Evolutionary conservation across 92 coral and sea anemone species (phyloP).

Genomic region (Porites lobata): DNA sequence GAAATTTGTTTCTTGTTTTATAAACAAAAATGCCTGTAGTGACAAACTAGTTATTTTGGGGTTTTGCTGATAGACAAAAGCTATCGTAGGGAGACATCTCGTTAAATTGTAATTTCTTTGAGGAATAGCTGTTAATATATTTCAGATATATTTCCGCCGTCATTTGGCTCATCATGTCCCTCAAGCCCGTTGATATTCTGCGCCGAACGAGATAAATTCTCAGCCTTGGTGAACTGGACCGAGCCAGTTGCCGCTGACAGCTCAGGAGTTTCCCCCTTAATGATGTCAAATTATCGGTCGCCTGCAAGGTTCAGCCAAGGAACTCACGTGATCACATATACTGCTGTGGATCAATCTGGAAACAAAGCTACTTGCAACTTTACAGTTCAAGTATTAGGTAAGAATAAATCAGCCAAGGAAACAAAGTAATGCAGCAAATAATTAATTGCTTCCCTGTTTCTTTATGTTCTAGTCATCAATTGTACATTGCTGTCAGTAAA

Average conservation of each 20-base stretch:
- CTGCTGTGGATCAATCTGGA: constrained; percentile 64
- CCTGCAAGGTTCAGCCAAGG: constrained; percentile 46
- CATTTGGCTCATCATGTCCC: constrained; percentile 50
- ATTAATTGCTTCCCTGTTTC: not conserved
- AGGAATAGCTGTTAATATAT: not conserved
- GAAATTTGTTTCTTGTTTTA: no score
- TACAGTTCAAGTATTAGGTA: constrained; percentile 52
- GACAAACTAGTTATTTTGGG: no score
- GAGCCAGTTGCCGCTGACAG: constrained; percentile 58
- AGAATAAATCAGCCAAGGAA: not conserved
- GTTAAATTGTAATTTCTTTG: not conserved
- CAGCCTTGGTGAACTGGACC: constrained; percentile 60
- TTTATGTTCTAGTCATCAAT: not conserved
- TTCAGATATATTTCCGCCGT: constrained; percentile 55
- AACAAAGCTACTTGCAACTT: constrained; percentile 46
- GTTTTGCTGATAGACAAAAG: no score
- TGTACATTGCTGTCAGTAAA: constrained; percentile 12
- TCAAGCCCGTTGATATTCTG: not conserved
- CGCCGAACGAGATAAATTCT: constrained; percentile 28
- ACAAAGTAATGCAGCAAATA: no score
- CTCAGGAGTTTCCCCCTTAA: constrained; percentile 40
- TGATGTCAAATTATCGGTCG: constrained; percentile 10
- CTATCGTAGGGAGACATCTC: no score
- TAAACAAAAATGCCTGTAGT: no score
- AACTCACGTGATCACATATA: constrained; percentile 45